A percentile compares a stretch with the other conserved stretches of the same genome.
phyloP scores from a whole-genome alignment of 1,140 invertebrate genomes.

The Popillia japonica region DNA sequence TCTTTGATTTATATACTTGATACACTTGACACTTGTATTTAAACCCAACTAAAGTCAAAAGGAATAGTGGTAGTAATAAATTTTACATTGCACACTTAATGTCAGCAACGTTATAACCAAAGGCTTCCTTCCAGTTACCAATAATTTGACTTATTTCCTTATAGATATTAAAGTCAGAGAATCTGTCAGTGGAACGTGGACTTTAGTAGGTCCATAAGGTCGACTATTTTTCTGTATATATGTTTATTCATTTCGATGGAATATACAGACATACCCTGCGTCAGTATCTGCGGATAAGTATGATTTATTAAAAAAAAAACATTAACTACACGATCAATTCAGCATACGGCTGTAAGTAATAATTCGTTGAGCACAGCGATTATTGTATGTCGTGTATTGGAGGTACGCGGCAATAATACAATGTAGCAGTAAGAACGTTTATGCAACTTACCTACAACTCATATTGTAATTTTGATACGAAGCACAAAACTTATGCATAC shows the following conservation, averaged over 20 bases:
- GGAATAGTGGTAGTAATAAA: no score
- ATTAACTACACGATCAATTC: not conserved
- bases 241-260: not conserved
- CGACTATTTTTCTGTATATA: not conserved
- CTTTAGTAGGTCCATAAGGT: not conserved
- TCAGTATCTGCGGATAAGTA: not conserved
- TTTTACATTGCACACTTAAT: no score
- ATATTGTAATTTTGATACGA: no score
- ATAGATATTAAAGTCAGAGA: not conserved
- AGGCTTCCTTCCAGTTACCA: no score
- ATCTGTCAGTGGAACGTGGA: not conserved
- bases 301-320: not conserved
- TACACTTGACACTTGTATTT: no score
- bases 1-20: no score
- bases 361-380: not conserved
- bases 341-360: not conserved
- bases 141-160: not conserved
- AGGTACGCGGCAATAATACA: not conserved
- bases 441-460: no score
- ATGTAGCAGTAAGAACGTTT: no score
- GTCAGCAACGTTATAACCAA: no score
- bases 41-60: no score
- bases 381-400: not conserved
- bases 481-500: no score
- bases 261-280: not conserved